Percentiles rank a stretch among this genome's conserved stretches.
These are phyloP conservation scores for Corythornis cristatus DNA, from an alignment of 2,113 vertebrate species.

Conservation along the genomic window DNA sequence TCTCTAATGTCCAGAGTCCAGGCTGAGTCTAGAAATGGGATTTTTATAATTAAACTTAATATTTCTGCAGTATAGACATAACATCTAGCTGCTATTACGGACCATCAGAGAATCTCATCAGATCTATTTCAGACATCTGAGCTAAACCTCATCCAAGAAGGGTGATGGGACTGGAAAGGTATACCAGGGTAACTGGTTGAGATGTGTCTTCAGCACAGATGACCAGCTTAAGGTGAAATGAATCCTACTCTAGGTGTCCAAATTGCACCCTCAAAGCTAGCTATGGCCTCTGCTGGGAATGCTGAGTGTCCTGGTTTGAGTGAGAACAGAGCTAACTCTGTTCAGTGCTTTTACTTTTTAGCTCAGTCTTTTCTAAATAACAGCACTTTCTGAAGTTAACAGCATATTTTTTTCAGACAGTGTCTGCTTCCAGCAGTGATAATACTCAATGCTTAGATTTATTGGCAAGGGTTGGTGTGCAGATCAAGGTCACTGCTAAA, in stretches of 20 bases:
- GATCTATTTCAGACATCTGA: background rate
- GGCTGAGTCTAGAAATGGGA: background rate
- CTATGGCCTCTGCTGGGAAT: background rate
- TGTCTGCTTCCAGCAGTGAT: no score
- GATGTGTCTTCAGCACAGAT: background rate
- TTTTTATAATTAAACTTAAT: background rate
- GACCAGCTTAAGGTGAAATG: background rate
- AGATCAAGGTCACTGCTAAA: no score
- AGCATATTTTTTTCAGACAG: no score
- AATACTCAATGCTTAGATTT: no score
- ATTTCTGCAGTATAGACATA: background rate
- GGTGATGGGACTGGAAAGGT: background rate
- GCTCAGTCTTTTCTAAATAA: no score
- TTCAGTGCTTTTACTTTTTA: no score
- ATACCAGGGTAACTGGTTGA: background rate
- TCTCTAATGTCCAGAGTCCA: background rate
- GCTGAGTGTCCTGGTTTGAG: background rate
- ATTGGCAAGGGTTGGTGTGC: no score
- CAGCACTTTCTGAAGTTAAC: no score
- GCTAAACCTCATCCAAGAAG: background rate
- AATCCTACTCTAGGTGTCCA: background rate
- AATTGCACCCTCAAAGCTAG: background rate
- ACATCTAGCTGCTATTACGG: background rate
- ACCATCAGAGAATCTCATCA: background rate
- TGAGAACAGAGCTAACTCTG: no score